Conservation (phyloP, 2,113 vertebrate genomes). For the Nipponia nippon region DNA sequence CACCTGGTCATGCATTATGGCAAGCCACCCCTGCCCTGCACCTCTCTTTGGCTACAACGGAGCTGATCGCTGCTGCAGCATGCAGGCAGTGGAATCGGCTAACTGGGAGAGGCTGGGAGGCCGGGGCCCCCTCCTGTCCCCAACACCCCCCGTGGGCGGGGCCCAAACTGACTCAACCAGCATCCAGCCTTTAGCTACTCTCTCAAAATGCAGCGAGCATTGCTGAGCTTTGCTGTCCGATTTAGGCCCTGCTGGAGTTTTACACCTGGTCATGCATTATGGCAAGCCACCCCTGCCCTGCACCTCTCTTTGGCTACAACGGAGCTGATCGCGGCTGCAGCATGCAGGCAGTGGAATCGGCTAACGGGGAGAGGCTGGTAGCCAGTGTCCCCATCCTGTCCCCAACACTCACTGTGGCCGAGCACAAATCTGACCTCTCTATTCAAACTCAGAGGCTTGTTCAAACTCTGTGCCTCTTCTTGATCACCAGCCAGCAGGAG, state of each 20-base stretch:
- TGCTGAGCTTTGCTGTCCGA: neutral
- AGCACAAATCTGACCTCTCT: neutral
- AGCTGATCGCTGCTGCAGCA: neutral
- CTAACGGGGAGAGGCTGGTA: neutral
- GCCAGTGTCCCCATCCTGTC: neutral
- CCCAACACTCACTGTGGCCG: neutral
- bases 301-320: neutral
- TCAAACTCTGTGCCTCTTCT: neutral
- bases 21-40: neutral
- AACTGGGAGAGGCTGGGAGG: neutral
- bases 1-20: accelerated
- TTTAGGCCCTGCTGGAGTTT: neutral
- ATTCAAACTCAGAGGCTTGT: neutral
- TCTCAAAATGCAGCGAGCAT: neutral
- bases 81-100: neutral
- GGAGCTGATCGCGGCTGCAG: neutral
- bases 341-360: neutral
- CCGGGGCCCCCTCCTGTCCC: neutral
- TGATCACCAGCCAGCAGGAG: neutral
- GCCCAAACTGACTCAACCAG: no score
- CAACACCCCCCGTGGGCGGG: no score
- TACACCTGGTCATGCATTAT: accelerated
- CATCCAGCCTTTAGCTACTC: neutral
- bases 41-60: neutral
- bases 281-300: neutral